Evolutionary conservation across 2,888 invertebrate species (phyloP).

Genomic region (Agriopis leucophaearia): DNA sequence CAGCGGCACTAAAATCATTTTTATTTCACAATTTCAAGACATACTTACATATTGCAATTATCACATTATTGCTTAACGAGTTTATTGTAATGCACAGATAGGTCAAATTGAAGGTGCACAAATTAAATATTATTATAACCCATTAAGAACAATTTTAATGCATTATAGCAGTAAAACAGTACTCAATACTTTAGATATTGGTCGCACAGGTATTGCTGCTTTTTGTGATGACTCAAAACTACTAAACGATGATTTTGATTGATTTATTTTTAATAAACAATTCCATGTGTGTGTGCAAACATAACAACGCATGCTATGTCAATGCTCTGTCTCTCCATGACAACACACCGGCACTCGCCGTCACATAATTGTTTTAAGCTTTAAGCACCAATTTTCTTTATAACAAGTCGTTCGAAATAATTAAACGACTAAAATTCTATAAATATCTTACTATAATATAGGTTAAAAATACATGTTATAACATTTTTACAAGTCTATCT

Average conservation of each 20-base stretch:
- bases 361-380: constrained; percentile 81
- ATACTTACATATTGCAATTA: not conserved
- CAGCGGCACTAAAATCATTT: constrained; percentile 3
- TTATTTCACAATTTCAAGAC: not conserved
- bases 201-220: not conserved
- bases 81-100: too few relatives aligned
- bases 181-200: too few relatives aligned
- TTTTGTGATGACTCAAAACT: not conserved
- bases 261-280: constrained; percentile 33
- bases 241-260: not conserved
- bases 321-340: constrained; percentile 80
- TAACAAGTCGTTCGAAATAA: constrained; percentile 87
- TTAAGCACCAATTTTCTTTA: constrained; percentile 87
- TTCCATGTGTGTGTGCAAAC: constrained; percentile 62
- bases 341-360: constrained; percentile 80
- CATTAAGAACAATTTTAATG: too few relatives aligned
- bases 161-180: too few relatives aligned
- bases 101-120: too few relatives aligned
- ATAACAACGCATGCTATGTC: constrained; percentile 86
- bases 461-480: constrained; percentile 86
- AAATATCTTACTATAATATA: constrained; percentile 86
- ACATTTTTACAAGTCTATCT: constrained; percentile 86
- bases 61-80: not conserved
- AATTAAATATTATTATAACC: too few relatives aligned
- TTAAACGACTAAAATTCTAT: constrained; percentile 86